A percentile compares a stretch with the other conserved stretches of the same genome.
Evolutionary conservation across 2,113 vertebrate species (phyloP).

Genomic region (Circaetus gallicus): DNA sequence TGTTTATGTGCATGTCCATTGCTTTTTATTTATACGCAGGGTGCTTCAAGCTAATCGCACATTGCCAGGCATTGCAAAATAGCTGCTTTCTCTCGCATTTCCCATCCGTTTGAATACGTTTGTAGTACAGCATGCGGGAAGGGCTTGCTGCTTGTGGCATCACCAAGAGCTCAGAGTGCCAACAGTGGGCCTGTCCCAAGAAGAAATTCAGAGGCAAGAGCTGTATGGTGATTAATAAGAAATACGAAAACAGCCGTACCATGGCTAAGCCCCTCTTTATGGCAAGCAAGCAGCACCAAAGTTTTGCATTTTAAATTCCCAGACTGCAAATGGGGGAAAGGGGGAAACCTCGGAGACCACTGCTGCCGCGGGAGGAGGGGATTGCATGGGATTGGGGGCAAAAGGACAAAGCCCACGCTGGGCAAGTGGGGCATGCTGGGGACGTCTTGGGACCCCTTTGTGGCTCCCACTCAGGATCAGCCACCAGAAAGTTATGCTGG

Average conservation of each 20-base stretch:
- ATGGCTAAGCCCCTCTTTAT: background rate
- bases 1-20: conserved; percentile 14
- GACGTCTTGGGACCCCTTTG: background rate
- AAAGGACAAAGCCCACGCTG: background rate
- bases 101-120: fast-evolving
- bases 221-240: background rate
- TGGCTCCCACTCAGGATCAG: fast-evolving
- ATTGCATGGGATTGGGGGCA: no score
- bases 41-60: background rate
- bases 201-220: background rate
- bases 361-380: fast-evolving
- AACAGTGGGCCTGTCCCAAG: background rate
- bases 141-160: background rate
- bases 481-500: background rate
- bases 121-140: background rate
- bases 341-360: background rate
- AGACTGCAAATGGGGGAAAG: background rate
- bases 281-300: background rate
- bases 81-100: background rate
- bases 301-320: background rate
- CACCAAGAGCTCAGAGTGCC: background rate
- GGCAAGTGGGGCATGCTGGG: background rate
- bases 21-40: background rate
- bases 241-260: background rate
- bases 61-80: background rate